phyloP scores from a whole-genome alignment of 2,797 vertebrate species.

The Ambastaia sidthimunki region DNA sequence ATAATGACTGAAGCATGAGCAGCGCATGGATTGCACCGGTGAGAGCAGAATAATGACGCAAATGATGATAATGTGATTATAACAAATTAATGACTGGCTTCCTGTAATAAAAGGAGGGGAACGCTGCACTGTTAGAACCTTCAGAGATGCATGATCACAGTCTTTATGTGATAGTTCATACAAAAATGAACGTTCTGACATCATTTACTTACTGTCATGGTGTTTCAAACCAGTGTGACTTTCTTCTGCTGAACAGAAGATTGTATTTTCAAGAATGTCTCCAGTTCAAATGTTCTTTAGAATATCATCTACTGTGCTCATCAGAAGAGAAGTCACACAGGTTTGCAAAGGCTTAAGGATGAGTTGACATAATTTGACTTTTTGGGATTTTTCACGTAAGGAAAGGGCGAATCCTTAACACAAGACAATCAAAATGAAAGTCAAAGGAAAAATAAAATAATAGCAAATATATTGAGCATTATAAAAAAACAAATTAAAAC shows the following conservation, averaged over 20 bases:
- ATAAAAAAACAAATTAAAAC: neutral
- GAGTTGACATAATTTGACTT: too few species aligned
- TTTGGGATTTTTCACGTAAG: neutral
- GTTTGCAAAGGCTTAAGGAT: neutral
- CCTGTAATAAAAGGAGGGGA: neutral
- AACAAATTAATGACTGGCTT: conserved; percentile 21
- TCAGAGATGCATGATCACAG: neutral
- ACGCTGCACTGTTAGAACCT: neutral
- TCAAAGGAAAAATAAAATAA: neutral
- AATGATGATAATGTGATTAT: conserved; percentile 42
- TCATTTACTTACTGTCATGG: neutral
- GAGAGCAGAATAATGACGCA: conserved; percentile 48
- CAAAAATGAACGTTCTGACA: neutral
- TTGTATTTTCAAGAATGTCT: neutral
- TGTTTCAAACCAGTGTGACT: neutral
- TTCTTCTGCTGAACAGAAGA: neutral
- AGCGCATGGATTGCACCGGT: conserved; percentile 36
- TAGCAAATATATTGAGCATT: too few species aligned
- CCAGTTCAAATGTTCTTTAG: neutral
- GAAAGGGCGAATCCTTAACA: neutral
- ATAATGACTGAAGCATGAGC: conserved; percentile 46
- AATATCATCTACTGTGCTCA: neutral
- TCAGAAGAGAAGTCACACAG: neutral
- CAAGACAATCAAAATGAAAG: neutral
- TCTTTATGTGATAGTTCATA: neutral